Evolutionary conservation across 2,888 invertebrate species (phyloP), one percentile per base, ranked within the genome.

Genomic region (Drosophila nr. fundita): DNA sequence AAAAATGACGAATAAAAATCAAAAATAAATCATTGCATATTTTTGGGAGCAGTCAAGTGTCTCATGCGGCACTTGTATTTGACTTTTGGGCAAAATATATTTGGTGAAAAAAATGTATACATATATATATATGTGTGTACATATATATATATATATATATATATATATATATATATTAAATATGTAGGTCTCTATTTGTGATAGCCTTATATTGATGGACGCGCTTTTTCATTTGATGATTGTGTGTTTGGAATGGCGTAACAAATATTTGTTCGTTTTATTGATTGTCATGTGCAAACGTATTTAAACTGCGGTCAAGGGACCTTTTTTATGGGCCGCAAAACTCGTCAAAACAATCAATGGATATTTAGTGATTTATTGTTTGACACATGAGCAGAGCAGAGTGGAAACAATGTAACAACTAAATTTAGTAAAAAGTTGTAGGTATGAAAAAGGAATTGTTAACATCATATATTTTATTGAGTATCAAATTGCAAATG

Each of bases 221-320:
- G 68, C 67, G 54, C 61, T 60, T 68, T 87, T 74, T 83, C 81
- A 88, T 88, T 88, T 86, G 78, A 76, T 86, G 83, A 75, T 83
- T 88, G 89, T 78, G 76, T 75, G 75, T 81, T 76, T 66, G 71
- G 60, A 61, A 70, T 73, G 76, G 64, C 58, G 75, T 63, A 65
- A 70, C 85, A 83, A 76, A 73, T 77, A 69, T 74, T 74, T 73
- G 50, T 53, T 52, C 52, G 65, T 68, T 86, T 83, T 78, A 86
- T 78, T 76, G 80, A 87, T 85, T 82, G 68, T 50, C 45, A 62
- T 54, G 60, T 57, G 70, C 38, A 49, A 36, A 58, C 66, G 53
- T 40, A 65, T 72, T 70, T 74, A 70, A 30, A 59, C 66, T 82
- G 63, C 49, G 76, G 74, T 69, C 53, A 59, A 73, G 40, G 15